Evolutionary conservation across 1,140 invertebrate species (phyloP).

Genomic region (Paracyclopina nana): DNA sequence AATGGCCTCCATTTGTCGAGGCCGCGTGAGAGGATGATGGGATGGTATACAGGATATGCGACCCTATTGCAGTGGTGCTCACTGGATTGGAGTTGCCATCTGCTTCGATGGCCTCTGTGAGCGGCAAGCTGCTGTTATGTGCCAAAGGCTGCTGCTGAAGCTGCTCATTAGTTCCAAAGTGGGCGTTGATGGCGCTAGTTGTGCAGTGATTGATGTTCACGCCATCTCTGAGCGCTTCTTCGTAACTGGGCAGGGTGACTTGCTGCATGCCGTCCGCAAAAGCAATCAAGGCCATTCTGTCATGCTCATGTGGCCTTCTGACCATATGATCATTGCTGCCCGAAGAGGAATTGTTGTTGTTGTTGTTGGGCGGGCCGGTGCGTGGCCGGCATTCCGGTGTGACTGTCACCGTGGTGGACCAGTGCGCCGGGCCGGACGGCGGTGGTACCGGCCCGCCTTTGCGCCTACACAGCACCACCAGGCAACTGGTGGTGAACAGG

Average conservation of each 20-base stretch:
- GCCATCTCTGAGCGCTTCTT: constrained; percentile 6
- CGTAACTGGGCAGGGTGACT: constrained; percentile 10
- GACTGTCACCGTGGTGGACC: constrained; percentile 13
- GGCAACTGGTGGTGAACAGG: constrained; percentile 3
- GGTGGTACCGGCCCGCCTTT: constrained; percentile 7
- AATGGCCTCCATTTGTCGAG: no score
- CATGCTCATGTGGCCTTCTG: not conserved
- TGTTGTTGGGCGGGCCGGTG: not conserved
- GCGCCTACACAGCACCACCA: constrained; percentile 2
- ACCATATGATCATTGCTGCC: not conserved
- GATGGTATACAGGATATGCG: not conserved
- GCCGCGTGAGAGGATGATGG: not conserved
- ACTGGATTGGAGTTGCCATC: not conserved
- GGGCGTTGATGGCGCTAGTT: no score
- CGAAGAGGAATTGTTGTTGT: not conserved
- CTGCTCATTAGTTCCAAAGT: not conserved
- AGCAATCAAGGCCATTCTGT: constrained; percentile 16
- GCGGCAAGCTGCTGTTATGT: not conserved
- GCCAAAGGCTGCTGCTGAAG: not conserved
- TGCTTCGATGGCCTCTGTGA: not conserved
- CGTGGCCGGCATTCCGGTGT: constrained; percentile 11
- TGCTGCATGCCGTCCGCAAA: constrained; percentile 15
- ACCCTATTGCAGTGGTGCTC: not conserved
- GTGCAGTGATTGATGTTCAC: not conserved
- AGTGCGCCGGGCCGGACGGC: constrained; percentile 10